phyloP scores from a whole-genome alignment of 2,888 invertebrate species.

The Entomobrya multifasciata region DNA sequence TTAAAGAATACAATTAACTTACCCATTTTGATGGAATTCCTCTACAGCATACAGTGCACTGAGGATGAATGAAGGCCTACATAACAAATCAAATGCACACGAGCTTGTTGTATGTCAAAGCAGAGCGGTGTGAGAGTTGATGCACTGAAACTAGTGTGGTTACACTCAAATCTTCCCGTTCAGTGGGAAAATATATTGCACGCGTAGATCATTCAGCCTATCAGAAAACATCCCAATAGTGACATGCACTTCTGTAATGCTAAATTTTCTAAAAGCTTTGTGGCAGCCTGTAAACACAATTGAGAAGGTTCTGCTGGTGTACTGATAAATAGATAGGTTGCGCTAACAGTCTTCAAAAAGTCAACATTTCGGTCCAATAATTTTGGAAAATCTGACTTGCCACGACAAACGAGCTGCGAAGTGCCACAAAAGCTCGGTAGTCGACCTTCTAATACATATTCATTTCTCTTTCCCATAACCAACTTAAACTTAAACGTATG shows the following conservation, averaged over 20 bases:
- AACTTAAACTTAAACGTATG: too few relatives aligned
- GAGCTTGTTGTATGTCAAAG: neutral
- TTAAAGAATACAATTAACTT: slow-evolving; percentile 34
- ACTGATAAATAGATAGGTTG: neutral
- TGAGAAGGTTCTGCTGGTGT: neutral
- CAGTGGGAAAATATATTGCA: neutral
- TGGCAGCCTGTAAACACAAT: slow-evolving; percentile 9
- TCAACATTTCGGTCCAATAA: too few relatives aligned
- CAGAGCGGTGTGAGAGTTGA: slow-evolving; percentile 51
- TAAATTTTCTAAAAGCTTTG: slow-evolving; percentile 21
- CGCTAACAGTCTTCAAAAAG: neutral
- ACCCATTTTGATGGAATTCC: slow-evolving; percentile 63
- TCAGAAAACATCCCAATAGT: neutral
- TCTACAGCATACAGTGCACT: slow-evolving; percentile 13
- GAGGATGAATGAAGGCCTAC: slow-evolving; percentile 10
- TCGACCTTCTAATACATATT: too few relatives aligned
- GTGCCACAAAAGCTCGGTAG: too few relatives aligned
- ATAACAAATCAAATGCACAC: too few relatives aligned
- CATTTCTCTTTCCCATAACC: too few relatives aligned
- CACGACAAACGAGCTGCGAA: too few relatives aligned
- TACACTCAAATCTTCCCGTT: slow-evolving; percentile 49
- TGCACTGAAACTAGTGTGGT: slow-evolving; percentile 21
- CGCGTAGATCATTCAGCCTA: neutral
- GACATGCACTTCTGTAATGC: neutral
- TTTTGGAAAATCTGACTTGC: too few relatives aligned